Conservation (phyloP, 2,888 invertebrate genomes). For the Tetropium fuscum region DNA sequence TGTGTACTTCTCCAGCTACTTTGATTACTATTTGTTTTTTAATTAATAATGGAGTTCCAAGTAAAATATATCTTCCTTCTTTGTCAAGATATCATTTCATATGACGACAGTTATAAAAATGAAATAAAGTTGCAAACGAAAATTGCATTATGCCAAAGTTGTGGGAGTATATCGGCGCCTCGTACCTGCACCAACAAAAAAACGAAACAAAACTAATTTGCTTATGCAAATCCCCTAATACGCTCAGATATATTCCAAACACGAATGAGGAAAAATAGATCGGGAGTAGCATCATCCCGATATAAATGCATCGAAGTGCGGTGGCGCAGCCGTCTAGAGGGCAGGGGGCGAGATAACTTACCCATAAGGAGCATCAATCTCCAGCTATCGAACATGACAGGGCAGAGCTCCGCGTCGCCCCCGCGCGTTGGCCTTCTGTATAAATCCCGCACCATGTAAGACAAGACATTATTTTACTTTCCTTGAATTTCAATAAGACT, state of each 20-base stretch:
- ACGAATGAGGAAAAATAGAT: conserved; percentile 12
- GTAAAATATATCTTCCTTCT: too few species aligned
- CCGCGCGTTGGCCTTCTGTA: conserved; percentile 33
- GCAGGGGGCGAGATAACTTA: conserved; percentile 53
- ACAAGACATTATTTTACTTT: conserved; percentile 59
- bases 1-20: too few species aligned
- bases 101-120: too few species aligned
- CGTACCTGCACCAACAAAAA: not conserved
- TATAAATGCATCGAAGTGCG: conserved; percentile 14
- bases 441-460: conserved; percentile 53
- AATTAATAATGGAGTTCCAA: too few species aligned
- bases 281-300: not conserved
- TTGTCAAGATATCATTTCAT: too few species aligned
- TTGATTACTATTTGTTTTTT: too few species aligned
- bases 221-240: conserved; percentile 2
- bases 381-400: conserved; percentile 60
- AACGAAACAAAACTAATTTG: not conserved
- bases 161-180: too few species aligned
- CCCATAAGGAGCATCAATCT: conserved; percentile 61
- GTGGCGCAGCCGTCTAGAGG: conserved; percentile 20
- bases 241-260: not conserved
- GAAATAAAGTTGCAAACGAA: too few species aligned
- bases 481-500: conserved; percentile 59
- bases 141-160: too few species aligned
- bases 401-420: conserved; percentile 32